A percentile compares a stretch with the other conserved stretches of the same genome.
Evolutionary conservation across 1,140 invertebrate genomes (phyloP).

Genomic region (Drosophila ercepeae): DNA sequence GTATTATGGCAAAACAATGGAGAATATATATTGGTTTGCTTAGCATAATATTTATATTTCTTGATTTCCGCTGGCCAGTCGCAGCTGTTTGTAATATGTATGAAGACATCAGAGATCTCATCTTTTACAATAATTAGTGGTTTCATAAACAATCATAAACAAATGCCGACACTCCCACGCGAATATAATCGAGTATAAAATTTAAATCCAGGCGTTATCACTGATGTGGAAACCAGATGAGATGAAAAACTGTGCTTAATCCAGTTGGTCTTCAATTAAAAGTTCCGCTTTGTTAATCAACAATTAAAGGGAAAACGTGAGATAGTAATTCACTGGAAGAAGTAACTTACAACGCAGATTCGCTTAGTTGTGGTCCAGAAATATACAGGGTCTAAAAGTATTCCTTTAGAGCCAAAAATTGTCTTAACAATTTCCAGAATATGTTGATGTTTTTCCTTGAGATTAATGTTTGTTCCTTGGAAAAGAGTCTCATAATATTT

Average conservation of each 20-base stretch:
- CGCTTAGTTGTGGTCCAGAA: neutral
- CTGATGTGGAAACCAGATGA: constrained; percentile 23
- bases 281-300: constrained; percentile 64
- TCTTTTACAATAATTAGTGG: constrained; percentile 42
- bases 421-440: no score
- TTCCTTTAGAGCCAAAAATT: no score
- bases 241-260: constrained; percentile 10
- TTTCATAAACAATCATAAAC: constrained; percentile 38
- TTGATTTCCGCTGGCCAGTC: constrained; percentile 23
- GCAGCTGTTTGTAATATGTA: constrained; percentile 22
- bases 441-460: no score
- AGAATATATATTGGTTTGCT: constrained; percentile 1
- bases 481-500: no score
- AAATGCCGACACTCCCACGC: constrained; percentile 29
- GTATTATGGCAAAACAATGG: constrained; percentile 25
- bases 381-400: neutral
- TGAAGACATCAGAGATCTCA: constrained; percentile 1
- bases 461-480: no score
- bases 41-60: constrained; percentile 28
- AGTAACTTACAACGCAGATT: constrained; percentile 29
- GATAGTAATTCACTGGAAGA: constrained; percentile 32
- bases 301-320: constrained; percentile 35
- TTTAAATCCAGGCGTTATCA: constrained; percentile 41
- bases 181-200: constrained; percentile 16
- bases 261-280: constrained; percentile 60